Percentiles rank a stretch among this genome's conserved stretches.
Evolutionary conservation across 1,140 invertebrate genomes (phyloP).

Genomic region (Neoseiulus cucumeris): DNA sequence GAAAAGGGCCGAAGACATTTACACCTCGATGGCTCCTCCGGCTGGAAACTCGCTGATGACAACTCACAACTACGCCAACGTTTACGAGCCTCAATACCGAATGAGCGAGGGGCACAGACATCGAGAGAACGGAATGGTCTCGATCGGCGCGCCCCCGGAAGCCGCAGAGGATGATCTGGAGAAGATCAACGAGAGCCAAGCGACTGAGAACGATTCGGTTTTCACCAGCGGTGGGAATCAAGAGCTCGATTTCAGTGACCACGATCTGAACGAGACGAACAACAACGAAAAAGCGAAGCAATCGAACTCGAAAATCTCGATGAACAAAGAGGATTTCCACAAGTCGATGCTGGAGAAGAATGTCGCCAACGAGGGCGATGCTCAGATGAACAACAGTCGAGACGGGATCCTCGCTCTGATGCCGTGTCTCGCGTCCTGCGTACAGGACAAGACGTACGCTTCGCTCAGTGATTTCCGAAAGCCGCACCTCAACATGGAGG

Average conservation of each 20-base stretch:
- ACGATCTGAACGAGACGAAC: neutral
- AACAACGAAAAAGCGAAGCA: neutral
- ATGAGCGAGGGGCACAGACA: neutral
- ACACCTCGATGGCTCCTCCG: neutral
- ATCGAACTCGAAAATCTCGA: too few species aligned
- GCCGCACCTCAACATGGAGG: too few species aligned
- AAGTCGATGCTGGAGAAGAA: neutral
- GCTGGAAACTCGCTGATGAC: neutral
- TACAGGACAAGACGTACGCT: neutral
- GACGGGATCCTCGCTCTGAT: neutral
- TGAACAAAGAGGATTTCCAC: neutral
- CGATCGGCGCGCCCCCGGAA: neutral
- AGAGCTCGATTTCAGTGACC: neutral
- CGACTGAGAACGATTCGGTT: neutral
- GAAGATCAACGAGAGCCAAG: conserved; percentile 2
- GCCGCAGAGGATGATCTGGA: neutral
- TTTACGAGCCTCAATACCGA: conserved; percentile 7
- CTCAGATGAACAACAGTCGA: conserved; percentile 5
- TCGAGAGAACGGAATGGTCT: neutral
- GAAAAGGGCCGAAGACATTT: neutral
- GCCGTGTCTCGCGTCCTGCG: conserved; percentile 1
- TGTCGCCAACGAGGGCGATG: neutral
- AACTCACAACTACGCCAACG: neutral
- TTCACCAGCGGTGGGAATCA: neutral
- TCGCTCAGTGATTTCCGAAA: neutral